Evolutionary conservation across 2,797 vertebrate species (phyloP), one percentile per base, ranked within the genome.

Genomic region (Oryzias sinensis): DNA sequence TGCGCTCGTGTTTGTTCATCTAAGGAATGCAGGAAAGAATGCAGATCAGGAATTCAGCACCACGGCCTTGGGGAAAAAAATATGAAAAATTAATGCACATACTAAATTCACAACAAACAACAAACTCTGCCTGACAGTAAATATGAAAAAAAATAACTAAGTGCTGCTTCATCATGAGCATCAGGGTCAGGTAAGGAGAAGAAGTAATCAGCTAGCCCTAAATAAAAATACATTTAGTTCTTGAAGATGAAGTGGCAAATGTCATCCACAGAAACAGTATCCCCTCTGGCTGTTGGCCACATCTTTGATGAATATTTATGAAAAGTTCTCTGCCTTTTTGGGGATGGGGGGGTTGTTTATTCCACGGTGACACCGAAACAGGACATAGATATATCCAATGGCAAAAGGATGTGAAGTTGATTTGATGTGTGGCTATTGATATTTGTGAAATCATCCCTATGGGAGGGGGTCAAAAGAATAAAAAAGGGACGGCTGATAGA

Each of bases 301-400:
- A 13, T 41, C 66, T 72, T 57, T 72, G 66, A 85, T 90, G 74
- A 86, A 88, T 88, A 89, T 88, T 78, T 84, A 90, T 84, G 69
- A 79, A 53, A 44, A 50, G 53, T 62, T 68, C 18, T 42, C 43
- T 17, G 54, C 49, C 62, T 44, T 54, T 45, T 43, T 55, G 17
- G 37, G 20, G 24, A 7, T 11, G 59, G 13, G 33, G 29, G n/a
- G 27, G 8, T 4, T 56, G 56, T 76, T 83, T 73, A 61, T 54
- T 68, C 49, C 14, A n/a, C 1, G 16, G 54, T 40, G 41, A 62
- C 43, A 43, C 5, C 7, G 47, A 56, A 51, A 20, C 59, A 43
- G 14, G 40, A 37, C 49, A 48, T 48, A 40, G 17, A 50, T 24
- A 22, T 56, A 63, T 73, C 60, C 69, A 62, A 69, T 62, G 43